Conservation (phyloP, 2,113 vertebrate genomes). For the Benitochromis conjunctus region DNA sequence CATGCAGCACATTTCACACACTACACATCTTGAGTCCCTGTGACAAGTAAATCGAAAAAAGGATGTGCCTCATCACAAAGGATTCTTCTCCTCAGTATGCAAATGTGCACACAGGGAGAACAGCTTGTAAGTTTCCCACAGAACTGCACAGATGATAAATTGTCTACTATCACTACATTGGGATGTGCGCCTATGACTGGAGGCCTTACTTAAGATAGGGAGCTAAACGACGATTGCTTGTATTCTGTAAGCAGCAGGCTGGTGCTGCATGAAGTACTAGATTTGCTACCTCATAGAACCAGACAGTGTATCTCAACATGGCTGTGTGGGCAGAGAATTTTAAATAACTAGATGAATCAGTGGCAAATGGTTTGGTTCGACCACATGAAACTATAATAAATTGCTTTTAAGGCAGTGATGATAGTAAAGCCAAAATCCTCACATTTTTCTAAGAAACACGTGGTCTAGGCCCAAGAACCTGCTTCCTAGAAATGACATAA, state of each 20-base stretch:
- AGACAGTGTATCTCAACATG: neutral
- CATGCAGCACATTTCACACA: constrained; percentile 21
- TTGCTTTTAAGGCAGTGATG: neutral
- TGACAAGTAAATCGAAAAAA: constrained; percentile 5
- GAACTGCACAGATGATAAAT: neutral
- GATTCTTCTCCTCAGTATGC: neutral
- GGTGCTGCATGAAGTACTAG: neutral
- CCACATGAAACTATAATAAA: neutral
- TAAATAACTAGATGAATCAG: neutral
- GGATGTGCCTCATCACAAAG: neutral
- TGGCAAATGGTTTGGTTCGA: neutral
- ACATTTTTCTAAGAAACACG: neutral
- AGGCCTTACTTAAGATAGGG: neutral
- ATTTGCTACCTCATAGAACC: neutral
- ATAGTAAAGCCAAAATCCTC: neutral
- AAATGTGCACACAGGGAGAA: neutral
- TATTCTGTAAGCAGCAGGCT: neutral
- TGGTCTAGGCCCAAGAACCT: neutral
- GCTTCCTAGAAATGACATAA: constrained; percentile 1
- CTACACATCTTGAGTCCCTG: neutral
- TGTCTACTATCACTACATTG: neutral
- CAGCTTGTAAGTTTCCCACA: constrained; percentile 24
- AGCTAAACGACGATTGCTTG: constrained; percentile 7
- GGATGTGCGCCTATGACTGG: neutral
- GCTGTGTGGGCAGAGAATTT: neutral